A percentile compares a stretch with the other conserved stretches of the same genome.
Evolutionary conservation across 2,113 vertebrate genomes (phyloP).

Genomic region (Misgurnus mizolepis): DNA sequence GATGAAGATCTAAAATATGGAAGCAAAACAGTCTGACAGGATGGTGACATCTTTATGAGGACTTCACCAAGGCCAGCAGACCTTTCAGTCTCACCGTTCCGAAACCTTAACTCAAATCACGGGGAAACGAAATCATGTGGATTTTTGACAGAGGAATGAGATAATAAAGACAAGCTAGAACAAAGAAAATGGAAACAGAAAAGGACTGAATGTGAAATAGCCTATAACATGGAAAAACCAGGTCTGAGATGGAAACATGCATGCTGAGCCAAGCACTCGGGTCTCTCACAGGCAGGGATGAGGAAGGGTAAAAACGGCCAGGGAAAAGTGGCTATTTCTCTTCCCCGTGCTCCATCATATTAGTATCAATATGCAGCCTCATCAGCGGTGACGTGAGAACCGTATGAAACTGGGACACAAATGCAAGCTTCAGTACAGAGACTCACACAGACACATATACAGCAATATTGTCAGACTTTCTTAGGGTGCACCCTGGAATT

Average conservation of each 20-base stretch:
- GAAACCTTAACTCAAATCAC: conserved; percentile 16
- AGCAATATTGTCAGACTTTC: too few relatives aligned
- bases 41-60: neutral
- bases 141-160: conserved; percentile 42
- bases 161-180: conserved; percentile 41
- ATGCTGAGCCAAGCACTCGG: conserved; percentile 36
- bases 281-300: conserved; percentile 21
- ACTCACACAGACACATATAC: conserved; percentile 1
- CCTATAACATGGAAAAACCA: conserved; percentile 41
- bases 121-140: conserved; percentile 29
- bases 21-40: conserved; percentile 23
- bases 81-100: conserved; percentile 5
- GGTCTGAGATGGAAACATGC: conserved; percentile 56
- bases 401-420: conserved; percentile 61
- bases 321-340: conserved; percentile 59
- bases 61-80: conserved; percentile 14
- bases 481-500: neutral
- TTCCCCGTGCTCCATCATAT: conserved; percentile 61
- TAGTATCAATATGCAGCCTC: conserved; percentile 62
- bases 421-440: conserved; percentile 55
- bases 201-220: conserved; percentile 34
- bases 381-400: conserved; percentile 63
- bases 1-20: conserved; percentile 1
- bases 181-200: neutral
- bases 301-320: conserved; percentile 37